Conservation (phyloP, 2,113 vertebrate species). For the Sceloporus undulatus region DNA sequence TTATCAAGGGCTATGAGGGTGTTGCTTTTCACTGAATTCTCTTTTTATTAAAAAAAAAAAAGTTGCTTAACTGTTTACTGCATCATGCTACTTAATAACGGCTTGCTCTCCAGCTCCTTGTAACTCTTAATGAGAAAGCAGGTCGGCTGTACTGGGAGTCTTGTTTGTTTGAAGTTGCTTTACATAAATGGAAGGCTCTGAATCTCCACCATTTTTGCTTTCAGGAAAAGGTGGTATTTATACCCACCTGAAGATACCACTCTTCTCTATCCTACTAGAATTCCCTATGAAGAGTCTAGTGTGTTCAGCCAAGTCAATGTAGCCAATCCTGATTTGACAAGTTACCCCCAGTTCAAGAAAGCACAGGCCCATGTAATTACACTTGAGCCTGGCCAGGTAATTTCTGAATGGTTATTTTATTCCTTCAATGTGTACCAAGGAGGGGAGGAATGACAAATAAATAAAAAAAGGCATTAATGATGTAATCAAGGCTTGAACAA, state of each 20-base stretch:
- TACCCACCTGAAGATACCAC: constrained; percentile 91
- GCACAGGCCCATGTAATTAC: constrained; percentile 83
- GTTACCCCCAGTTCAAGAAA: constrained; percentile 83
- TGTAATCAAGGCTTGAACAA: too few relatives aligned
- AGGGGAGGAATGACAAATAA: constrained; percentile 6
- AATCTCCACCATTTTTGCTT: constrained; percentile 67
- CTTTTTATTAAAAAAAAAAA: neutral
- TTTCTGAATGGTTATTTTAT: fast-evolving
- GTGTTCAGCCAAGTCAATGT: constrained; percentile 93
- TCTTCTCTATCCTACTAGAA: constrained; percentile 92
- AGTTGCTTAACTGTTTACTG: neutral
- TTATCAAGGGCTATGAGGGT: neutral
- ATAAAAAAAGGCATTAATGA: neutral
- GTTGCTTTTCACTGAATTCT: neutral
- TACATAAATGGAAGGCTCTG: constrained; percentile 44
- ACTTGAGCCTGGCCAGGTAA: constrained; percentile 93
- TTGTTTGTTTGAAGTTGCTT: constrained; percentile 59
- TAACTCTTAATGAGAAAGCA: constrained; percentile 59
- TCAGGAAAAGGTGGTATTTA: constrained; percentile 94
- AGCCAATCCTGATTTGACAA: constrained; percentile 84
- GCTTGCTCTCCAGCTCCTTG: constrained; percentile 60
- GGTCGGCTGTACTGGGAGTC: constrained; percentile 69
- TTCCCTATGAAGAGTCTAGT: constrained; percentile 98
- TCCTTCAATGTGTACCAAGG: constrained; percentile 6
- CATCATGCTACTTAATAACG: constrained; percentile 8